Evolutionary conservation across 2,888 invertebrate species (phyloP), one percentile per base, ranked within the genome.

Genomic region (Gordius sp.): DNA sequence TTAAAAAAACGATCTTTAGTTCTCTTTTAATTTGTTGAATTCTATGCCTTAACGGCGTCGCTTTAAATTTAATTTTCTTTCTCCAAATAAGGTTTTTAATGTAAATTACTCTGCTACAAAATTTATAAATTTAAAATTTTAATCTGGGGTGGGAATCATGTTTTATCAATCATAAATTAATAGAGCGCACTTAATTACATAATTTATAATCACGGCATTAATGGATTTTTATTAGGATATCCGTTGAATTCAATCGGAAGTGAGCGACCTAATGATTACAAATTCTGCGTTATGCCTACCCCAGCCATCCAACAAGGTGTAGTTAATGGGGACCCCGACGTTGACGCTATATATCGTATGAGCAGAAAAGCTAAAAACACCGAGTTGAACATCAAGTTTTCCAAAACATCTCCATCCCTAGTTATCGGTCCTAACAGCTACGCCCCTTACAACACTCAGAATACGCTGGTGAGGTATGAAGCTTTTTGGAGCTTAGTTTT

Each of bases 311-410:
- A 65, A 54, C 65, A 65, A 58, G 63, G 64, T 2, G 53, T 65
- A 1, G 64, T 63, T 33, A 62, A 64, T 55, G 64, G 63, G 2
- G 65, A 65, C 57, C 65, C 65, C 1, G 65, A 65, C 59, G 62
- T 66, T 39, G 65, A 65, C 60, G 64, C 65, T 28, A 59, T 65
- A 4, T 64, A 61, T 58, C 47, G 65, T 56, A 60, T 65, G 41
- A 64, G 64, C 4, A 56, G 64, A 28, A 60, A 60, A 33, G 52
- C 39, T n/a, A 55, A 60, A 1, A n/a, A 41, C 4, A 41, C 56
- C 18, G 55, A 28, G 23, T 58, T 64, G 16, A 58, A 62, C 33
- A 56, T 64, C 27, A 58, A 57, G 8, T 65, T 65, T 59, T 63
- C 65, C 39, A 18, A 54, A 18, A 56, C 57, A 16, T 61, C 63